Conservation (phyloP, 2,113 vertebrate genomes). For the Cariama cristata region DNA sequence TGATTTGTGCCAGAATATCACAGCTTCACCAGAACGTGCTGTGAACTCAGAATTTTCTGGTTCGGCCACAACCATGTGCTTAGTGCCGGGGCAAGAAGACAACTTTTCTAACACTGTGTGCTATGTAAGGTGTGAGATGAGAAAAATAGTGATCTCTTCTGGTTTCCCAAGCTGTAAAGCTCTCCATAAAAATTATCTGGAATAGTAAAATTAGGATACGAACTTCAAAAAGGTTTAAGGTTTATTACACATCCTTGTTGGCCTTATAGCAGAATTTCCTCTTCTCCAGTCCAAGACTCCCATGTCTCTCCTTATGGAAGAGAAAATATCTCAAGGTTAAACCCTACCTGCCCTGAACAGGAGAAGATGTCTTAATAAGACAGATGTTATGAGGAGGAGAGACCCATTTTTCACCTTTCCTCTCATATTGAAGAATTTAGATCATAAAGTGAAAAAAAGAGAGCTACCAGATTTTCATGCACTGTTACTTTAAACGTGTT, state of each 20-base stretch:
- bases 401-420: background rate
- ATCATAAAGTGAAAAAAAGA: background rate
- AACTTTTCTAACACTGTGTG: background rate
- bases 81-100: background rate
- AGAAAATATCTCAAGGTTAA: background rate
- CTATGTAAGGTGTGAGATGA: background rate
- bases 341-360: background rate
- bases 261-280: background rate
- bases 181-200: background rate
- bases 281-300: background rate
- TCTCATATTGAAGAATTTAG: background rate
- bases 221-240: background rate
- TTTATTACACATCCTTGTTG: background rate
- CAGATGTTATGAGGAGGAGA: background rate
- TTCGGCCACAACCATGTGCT: background rate
- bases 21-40: background rate
- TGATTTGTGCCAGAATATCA: background rate
- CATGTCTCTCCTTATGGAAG: background rate
- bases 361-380: background rate
- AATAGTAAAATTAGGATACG: background rate
- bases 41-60: background rate
- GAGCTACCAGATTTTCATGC: background rate
- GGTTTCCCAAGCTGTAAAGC: background rate
- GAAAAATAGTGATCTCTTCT: background rate
- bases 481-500: background rate